Evolutionary conservation across 1,140 invertebrate genomes (phyloP).

Genomic region (Lamellibrachia luymesi): DNA sequence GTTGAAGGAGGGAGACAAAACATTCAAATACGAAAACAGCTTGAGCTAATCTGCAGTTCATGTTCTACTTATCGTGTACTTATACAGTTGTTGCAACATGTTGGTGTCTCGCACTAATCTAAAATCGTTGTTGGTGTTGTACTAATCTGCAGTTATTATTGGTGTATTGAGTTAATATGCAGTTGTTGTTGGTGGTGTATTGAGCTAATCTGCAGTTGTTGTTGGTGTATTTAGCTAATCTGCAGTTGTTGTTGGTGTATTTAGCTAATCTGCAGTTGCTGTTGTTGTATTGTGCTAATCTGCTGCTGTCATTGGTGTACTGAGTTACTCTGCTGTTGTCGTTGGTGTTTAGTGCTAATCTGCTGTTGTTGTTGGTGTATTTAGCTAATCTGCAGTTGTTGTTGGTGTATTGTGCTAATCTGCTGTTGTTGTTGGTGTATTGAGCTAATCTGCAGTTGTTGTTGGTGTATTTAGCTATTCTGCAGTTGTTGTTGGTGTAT

Average conservation of each 20-base stretch:
- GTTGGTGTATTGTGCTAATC: no score
- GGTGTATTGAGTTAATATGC: no score
- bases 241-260: not conserved
- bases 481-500: no score
- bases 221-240: no score
- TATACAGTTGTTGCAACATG: not conserved
- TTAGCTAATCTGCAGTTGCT: not conserved
- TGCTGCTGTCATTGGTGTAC: not conserved
- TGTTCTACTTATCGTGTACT: not conserved
- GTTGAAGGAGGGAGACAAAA: slow-evolving; percentile 17
- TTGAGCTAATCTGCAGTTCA: not conserved
- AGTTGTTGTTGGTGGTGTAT: not conserved
- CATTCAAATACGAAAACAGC: not conserved
- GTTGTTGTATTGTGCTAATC: not conserved
- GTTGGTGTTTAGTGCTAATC: no score
- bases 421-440: no score
- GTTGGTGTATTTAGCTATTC: no score
- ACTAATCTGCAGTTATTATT: no score
- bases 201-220: not conserved
- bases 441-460: not conserved
- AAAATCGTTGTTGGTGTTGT: no score
- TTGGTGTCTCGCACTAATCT: not conserved
- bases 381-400: no score
- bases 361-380: no score
- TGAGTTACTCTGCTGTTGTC: no score